Evolutionary conservation across 2,113 vertebrate species (phyloP), one percentile per base, ranked within the genome.

Genomic region (Polypterus senegalus): DNA sequence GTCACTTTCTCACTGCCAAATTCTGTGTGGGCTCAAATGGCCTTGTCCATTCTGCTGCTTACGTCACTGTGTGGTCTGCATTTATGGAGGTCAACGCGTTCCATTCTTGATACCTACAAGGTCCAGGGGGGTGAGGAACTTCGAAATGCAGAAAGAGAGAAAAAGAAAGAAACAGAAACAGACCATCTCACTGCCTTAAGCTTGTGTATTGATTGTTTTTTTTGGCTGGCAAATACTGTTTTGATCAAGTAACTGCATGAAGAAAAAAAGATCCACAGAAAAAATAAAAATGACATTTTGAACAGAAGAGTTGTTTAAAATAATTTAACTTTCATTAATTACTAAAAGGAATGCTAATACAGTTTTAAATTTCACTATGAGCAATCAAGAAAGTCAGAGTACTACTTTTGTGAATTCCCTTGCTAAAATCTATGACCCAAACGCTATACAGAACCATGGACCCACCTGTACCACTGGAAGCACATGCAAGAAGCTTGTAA

Each of bases 361-460:
- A 44, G 46, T 27, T 5, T 2, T 57, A 44, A 27, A 27, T 57
- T 7, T 45, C 4, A 57, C 10, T 11, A 57, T 57, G 56, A 57
- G n/a, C 61, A 73, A 73, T 7, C 56, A 27, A 57, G 56, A 7
- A 7, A 57, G 46, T 8, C 56, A 57, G 27, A 44, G 63, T 65
- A 81, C 69, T 1, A 82, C 78, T 64, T 59, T 89, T 55, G 88
- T 89, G 61, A 90, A 84, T 74, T 89, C 82, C 67, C 70, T 90
- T 65, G 89, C 88, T 73, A 91, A 87, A 74, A 82, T 83, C 58
- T 87, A 89, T 0, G 79, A 92, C 70, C 81, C 77, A 11, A 88
- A 88, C 0, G 67, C 80, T 67, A 82, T 90, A 58, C 84, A 81
- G 6, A 81, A 62, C 63, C 83, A 83, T 59, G 77, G 81, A 65